These are phyloP conservation scores for Buphagus erythrorhynchus DNA, from an alignment of 2,797 vertebrate genomes.

Conservation along the genomic window DNA sequence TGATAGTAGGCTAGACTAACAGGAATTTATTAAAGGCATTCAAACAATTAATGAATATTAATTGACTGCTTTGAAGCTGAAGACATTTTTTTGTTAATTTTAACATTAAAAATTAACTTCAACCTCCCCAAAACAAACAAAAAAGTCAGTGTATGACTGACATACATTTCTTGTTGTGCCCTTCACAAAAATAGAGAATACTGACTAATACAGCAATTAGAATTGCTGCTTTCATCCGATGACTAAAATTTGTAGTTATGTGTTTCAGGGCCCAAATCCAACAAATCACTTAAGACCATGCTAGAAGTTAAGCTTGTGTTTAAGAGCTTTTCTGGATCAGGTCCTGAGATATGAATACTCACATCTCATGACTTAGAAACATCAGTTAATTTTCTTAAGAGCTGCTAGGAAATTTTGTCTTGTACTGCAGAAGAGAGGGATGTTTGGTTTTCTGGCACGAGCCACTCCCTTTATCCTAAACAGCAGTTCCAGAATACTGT, in stretches of 20 bases:
- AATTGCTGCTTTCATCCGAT: background rate
- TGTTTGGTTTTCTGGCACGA: background rate
- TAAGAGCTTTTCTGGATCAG: constrained; percentile 47
- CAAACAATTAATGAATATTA: background rate
- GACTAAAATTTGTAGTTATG: constrained; percentile 9
- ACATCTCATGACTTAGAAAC: background rate
- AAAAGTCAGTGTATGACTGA: background rate
- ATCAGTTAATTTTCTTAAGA: background rate
- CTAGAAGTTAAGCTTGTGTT: background rate
- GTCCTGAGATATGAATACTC: background rate
- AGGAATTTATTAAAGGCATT: background rate
- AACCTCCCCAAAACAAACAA: rapidly evolving
- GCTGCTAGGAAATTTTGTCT: background rate
- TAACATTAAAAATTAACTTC: background rate
- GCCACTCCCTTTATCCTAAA: background rate
- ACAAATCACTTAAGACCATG: background rate
- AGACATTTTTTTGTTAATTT: background rate
- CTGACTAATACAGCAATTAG: background rate
- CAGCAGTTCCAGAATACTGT: background rate
- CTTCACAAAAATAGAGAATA: background rate
- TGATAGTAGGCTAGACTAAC: background rate
- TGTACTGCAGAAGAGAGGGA: background rate
- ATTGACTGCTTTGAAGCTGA: background rate
- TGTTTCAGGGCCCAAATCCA: constrained; percentile 18
- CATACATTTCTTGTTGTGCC: background rate